Conservation (phyloP, 1,140 invertebrate genomes). For the Trinorchestia longiramus region DNA sequence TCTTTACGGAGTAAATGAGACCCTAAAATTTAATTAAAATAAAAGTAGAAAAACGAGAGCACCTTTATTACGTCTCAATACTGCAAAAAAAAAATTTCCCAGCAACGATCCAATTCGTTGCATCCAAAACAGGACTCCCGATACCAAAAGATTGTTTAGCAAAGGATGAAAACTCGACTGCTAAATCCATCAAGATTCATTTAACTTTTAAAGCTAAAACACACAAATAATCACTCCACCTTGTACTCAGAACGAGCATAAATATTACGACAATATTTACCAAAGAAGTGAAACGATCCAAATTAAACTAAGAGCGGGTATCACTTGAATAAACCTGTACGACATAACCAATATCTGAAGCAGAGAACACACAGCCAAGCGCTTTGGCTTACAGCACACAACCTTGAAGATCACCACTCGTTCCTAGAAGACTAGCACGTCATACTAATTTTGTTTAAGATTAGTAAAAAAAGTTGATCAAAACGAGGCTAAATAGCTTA, state of each 20-base stretch:
- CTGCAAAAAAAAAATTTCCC: not conserved
- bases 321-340: not conserved
- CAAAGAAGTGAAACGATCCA: not conserved
- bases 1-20: not conserved
- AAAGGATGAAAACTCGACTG: not conserved
- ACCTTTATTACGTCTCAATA: conserved; percentile 19
- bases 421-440: conserved; percentile 2
- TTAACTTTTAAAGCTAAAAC: not conserved
- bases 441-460: not conserved
- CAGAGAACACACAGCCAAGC: not conserved
- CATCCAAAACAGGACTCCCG: not conserved
- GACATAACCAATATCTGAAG: conserved; percentile 1
- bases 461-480: not conserved
- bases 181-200: not conserved
- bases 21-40: not conserved
- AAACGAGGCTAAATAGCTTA: not conserved
- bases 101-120: not conserved
- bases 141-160: not conserved
- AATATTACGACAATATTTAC: not conserved
- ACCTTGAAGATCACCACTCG: conserved; percentile 26
- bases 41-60: not conserved
- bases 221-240: not conserved
- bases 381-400: conserved; percentile 13
- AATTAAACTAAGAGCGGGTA: not conserved
- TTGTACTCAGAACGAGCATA: not conserved